A percentile compares a stretch with the other conserved stretches of the same genome.
Evolutionary conservation across 2,797 vertebrate genomes (phyloP).

Genomic region (Taeniopygia guttata): DNA sequence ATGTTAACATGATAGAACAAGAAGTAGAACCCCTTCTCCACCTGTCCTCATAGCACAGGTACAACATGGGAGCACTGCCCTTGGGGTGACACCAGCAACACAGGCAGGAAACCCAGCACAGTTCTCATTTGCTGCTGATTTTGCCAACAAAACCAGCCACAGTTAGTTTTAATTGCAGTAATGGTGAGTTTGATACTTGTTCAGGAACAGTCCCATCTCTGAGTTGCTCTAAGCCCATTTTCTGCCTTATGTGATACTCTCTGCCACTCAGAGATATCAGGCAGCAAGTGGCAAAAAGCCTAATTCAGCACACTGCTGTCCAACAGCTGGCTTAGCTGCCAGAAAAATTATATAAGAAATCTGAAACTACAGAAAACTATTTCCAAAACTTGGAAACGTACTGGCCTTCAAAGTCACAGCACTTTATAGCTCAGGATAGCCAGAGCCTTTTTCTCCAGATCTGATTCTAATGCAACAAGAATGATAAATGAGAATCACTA

Average conservation of each 20-base stretch:
- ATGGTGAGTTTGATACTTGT: neutral
- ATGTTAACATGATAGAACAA: neutral
- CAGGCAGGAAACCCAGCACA: neutral
- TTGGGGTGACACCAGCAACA: neutral
- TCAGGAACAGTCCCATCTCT: neutral
- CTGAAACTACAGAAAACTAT: neutral
- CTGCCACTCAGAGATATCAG: neutral
- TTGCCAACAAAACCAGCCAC: neutral
- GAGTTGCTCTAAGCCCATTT: neutral
- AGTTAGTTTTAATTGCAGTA: neutral
- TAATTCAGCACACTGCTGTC: neutral
- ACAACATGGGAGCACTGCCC: neutral
- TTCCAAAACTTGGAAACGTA: neutral
- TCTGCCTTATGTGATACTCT: neutral
- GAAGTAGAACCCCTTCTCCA: neutral
- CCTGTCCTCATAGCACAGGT: neutral
- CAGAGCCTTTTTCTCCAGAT: neutral
- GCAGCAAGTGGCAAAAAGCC: neutral
- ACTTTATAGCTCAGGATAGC: neutral
- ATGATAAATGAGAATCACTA: neutral
- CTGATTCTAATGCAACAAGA: neutral
- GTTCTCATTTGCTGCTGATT: accelerated
- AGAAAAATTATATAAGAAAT: neutral
- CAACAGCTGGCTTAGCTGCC: neutral
- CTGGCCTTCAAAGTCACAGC: neutral